phyloP scores from a whole-genome alignment of 2,888 invertebrate genomes.

The Pasiphila rectangulata region DNA sequence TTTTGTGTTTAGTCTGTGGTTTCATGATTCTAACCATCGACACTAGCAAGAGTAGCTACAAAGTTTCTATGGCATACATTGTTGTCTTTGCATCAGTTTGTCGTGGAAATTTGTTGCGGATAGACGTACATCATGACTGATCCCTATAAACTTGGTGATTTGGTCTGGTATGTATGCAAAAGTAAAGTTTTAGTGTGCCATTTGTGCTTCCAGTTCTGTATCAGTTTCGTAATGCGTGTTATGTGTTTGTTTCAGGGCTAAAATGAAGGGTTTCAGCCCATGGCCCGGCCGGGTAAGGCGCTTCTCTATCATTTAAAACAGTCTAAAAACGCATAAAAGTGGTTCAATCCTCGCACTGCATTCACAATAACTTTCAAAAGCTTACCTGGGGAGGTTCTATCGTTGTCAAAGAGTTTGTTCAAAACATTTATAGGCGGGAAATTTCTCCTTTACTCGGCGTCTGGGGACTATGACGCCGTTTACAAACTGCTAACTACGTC shows the following conservation, averaged over 20 bases:
- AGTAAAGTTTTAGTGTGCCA: constrained; percentile 32
- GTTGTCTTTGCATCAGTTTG: constrained; percentile 67
- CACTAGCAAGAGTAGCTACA: constrained; percentile 34
- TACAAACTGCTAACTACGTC: constrained; percentile 22
- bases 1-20: constrained; percentile 9
- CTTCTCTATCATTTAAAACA: constrained; percentile 45
- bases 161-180: constrained; percentile 75
- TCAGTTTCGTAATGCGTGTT: constrained; percentile 30
- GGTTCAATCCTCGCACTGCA: constrained; percentile 11
- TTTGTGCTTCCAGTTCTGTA: constrained; percentile 57
- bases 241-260: constrained; percentile 88
- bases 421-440: constrained; percentile 53
- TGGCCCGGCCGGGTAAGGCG: constrained; percentile 98
- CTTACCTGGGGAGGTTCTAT: constrained; percentile 30
- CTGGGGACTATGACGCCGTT: constrained; percentile 33
- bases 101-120: constrained; percentile 58
- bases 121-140: constrained; percentile 64
- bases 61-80: constrained; percentile 36
- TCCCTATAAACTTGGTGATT: constrained; percentile 77
- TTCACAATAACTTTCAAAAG: constrained; percentile 1
- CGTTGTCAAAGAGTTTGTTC: constrained; percentile 11
- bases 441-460: constrained; percentile 39
- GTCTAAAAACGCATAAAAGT: constrained; percentile 9
- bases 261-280: constrained; percentile 98
- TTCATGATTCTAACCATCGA: constrained; percentile 42